A percentile compares a stretch with the other conserved stretches of the same genome.
phyloP scores from a whole-genome alignment of 1,140 invertebrate genomes.

The Ylistrum balloti region DNA sequence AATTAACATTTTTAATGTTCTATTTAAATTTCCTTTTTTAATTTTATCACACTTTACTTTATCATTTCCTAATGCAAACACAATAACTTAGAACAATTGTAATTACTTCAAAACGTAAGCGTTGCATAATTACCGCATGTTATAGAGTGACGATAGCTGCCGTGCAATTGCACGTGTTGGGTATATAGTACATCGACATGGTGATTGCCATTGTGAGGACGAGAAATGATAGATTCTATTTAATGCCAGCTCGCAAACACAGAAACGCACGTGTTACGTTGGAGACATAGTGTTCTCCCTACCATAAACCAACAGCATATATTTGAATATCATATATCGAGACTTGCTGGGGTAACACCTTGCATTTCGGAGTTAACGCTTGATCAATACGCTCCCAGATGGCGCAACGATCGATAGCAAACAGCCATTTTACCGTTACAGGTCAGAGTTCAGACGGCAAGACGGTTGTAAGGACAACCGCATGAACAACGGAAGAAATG shows the following conservation, averaged over 20 bases:
- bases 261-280: constrained; percentile 16
- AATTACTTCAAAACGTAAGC: not conserved
- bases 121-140: not conserved
- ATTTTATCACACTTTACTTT: not conserved
- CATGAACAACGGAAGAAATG: constrained; percentile 34
- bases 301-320: constrained; percentile 38
- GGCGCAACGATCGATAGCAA: constrained; percentile 37
- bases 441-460: constrained; percentile 20
- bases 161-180: not conserved
- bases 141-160: not conserved
- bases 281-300: constrained; percentile 7
- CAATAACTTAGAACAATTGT: not conserved
- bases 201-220: not conserved
- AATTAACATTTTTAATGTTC: not conserved
- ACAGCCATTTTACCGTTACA: constrained; percentile 31
- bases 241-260: not conserved
- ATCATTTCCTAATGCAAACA: not conserved
- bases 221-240: constrained; percentile 17
- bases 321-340: constrained; percentile 40
- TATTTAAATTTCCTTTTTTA: not conserved
- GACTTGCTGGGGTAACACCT: constrained; percentile 36
- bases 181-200: not conserved
- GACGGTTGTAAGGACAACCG: constrained; percentile 19
- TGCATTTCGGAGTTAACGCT: constrained; percentile 3
- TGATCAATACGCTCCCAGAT: constrained; percentile 37